Conservation (phyloP, 2,113 vertebrate genomes). For the Oophaga pumilio region DNA sequence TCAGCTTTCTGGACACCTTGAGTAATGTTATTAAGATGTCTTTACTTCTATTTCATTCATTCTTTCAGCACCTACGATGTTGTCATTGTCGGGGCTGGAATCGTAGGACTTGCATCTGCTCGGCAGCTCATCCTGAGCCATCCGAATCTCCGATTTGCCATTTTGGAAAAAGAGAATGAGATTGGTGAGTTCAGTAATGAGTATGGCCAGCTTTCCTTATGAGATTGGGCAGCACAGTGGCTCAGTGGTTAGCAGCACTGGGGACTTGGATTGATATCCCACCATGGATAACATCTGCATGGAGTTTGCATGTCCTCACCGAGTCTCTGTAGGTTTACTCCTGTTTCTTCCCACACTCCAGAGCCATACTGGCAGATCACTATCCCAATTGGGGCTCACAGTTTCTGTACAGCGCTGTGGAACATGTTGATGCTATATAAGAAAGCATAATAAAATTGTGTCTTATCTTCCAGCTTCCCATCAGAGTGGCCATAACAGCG, state of each 20-base stretch:
- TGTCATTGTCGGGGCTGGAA: conserved; percentile 85
- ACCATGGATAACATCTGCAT: no score
- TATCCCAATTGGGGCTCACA: no score
- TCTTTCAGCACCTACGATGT: conserved; percentile 76
- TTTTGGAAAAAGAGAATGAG: conserved; percentile 92
- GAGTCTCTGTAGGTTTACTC: no score
- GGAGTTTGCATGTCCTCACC: no score
- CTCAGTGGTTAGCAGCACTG: no score
- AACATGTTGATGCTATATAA: no score
- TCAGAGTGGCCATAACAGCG: conserved; percentile 96
- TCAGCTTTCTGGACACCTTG: neutral
- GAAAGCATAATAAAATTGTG: neutral
- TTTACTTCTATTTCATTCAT: neutral
- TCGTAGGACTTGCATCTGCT: conserved; percentile 89
- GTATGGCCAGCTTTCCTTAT: neutral
- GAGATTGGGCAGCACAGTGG: no score
- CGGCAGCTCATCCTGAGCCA: conserved; percentile 84
- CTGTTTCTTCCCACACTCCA: no score
- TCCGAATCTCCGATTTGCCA: conserved; percentile 78
- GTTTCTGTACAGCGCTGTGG: no score
- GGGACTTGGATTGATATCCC: no score
- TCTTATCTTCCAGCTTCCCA: conserved; percentile 77
- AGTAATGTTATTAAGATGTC: neutral
- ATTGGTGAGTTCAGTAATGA: conserved; percentile 70
- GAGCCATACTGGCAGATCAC: no score